Percentiles rank a stretch among this genome's conserved stretches.
These are phyloP conservation scores for Oceanodroma leucorhoa DNA, from an alignment of 2,797 vertebrate genomes.

Conservation along the genomic window DNA sequence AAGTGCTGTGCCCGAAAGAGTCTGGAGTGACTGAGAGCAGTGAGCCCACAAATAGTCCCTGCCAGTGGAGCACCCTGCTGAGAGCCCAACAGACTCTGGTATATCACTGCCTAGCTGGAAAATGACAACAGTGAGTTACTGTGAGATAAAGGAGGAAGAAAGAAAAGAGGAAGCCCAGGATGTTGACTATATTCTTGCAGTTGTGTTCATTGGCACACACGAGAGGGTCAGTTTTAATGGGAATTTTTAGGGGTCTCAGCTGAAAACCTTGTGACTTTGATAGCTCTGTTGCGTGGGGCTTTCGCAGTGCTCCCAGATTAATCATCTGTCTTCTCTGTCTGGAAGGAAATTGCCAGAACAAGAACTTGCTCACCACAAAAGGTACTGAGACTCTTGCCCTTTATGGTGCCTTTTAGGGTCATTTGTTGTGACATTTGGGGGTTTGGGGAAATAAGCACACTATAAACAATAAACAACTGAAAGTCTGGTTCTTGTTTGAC, in stretches of 20 bases:
- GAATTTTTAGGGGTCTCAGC: background rate
- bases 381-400: constrained; percentile 16
- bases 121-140: background rate
- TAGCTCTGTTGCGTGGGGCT: background rate
- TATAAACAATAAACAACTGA: constrained; percentile 26
- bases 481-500: constrained; percentile 16
- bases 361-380: constrained; percentile 12
- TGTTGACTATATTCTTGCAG: background rate
- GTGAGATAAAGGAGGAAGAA: background rate
- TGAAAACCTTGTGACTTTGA: background rate
- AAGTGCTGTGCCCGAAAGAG: fast-evolving
- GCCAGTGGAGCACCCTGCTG: background rate
- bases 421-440: constrained; percentile 9
- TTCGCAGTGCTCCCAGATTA: background rate
- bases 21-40: background rate
- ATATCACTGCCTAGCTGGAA: background rate
- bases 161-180: background rate
- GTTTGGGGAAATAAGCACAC: background rate
- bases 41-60: background rate
- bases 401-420: constrained; percentile 27
- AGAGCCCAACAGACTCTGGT: background rate
- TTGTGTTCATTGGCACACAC: background rate
- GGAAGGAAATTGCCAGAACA: constrained; percentile 3
- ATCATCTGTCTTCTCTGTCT: constrained; percentile 22
- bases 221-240: background rate